Percentiles rank a stretch among this genome's conserved stretches.
These are phyloP conservation scores for Actinopyga echinites DNA, from an alignment of 53 echinoderm and acorn worm species.

Conservation along the genomic window DNA sequence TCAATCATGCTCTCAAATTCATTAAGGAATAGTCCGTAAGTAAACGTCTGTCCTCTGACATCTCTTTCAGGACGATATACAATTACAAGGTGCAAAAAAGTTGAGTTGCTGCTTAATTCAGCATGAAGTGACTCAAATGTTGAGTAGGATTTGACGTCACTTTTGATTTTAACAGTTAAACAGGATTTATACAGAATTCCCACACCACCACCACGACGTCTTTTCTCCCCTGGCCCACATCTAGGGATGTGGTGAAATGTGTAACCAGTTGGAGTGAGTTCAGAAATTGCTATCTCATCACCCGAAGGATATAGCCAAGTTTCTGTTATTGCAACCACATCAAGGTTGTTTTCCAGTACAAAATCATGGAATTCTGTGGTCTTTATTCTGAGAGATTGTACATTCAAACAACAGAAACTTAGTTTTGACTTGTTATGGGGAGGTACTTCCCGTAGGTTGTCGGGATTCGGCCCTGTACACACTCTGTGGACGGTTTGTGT, in stretches of 20 bases:
- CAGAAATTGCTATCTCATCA: neutral
- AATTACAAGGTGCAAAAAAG: conserved; percentile 10
- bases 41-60: neutral
- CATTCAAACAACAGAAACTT: conserved; percentile 12
- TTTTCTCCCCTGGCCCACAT: neutral
- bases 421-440: neutral
- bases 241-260: conserved; percentile 13
- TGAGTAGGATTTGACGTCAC: neutral
- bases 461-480: neutral
- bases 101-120: conserved; percentile 22
- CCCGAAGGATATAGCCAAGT: conserved; percentile 32
- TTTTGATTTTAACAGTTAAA: conserved; percentile 1
- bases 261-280: conserved; percentile 34
- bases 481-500: neutral
- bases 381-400: conserved; percentile 19
- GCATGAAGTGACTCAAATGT: conserved; percentile 37
- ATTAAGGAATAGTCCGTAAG: neutral
- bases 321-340: conserved; percentile 29
- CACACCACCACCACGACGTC: conserved; percentile 19
- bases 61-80: conserved; percentile 7
- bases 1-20: conserved; percentile 22
- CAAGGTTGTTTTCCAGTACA: conserved; percentile 7
- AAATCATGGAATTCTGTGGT: conserved; percentile 18
- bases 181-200: conserved; percentile 18
- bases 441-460: neutral